Percentiles rank a stretch among this genome's conserved stretches.
These are phyloP conservation scores for Eupithecia exiguata DNA, from an alignment of 2,888 invertebrate species.

Conservation along the genomic window DNA sequence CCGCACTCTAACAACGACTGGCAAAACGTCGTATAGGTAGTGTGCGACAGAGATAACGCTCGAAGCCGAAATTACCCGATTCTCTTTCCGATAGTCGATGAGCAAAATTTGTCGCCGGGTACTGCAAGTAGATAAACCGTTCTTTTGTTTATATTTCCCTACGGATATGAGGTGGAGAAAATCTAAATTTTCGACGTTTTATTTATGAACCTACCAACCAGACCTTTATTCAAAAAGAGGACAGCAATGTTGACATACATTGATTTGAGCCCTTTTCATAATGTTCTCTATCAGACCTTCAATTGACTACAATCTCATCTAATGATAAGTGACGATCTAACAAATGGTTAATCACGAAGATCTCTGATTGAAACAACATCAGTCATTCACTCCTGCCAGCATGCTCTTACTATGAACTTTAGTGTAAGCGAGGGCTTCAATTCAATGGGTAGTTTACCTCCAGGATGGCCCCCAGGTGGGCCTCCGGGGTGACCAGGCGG, in stretches of 20 bases:
- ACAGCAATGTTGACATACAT: not conserved
- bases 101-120: too few species aligned
- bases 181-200: not conserved
- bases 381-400: not conserved
- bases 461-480: conserved; percentile 85
- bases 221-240: not conserved
- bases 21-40: too few species aligned
- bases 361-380: not conserved
- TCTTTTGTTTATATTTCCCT: not conserved
- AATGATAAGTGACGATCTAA: not conserved
- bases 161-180: not conserved
- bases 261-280: not conserved
- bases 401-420: not conserved
- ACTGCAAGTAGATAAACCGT: too few species aligned
- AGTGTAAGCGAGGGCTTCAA: not conserved
- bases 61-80: too few species aligned
- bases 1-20: too few species aligned
- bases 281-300: not conserved
- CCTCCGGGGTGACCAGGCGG: conserved; percentile 81
- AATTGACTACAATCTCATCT: not conserved
- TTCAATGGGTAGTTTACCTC: conserved; percentile 64
- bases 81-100: too few species aligned
- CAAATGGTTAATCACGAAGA: not conserved
- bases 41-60: too few species aligned
- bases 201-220: too few species aligned